Percentiles rank a stretch among this genome's conserved stretches.
Conservation (phyloP, 2,888 invertebrate genomes). For the Dryococelus australis region DNA sequence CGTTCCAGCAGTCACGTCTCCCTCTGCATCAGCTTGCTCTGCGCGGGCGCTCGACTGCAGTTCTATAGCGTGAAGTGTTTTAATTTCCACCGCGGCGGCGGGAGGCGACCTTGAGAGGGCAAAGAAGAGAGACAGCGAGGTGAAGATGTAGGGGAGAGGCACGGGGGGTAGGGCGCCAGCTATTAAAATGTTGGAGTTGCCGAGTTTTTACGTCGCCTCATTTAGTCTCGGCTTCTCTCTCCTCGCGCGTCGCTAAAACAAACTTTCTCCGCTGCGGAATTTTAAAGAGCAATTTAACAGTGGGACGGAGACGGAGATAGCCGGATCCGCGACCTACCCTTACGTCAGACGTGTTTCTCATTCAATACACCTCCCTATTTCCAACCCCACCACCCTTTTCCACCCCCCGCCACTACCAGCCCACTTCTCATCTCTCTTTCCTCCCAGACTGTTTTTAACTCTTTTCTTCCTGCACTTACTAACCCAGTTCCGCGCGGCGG, state of each 20-base stretch:
- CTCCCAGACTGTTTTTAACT: conserved; percentile 26
- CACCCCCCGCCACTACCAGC: background rate
- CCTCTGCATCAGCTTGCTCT: too few relatives aligned
- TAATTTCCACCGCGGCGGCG: background rate
- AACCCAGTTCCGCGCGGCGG: conserved; percentile 11
- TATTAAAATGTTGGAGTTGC: conserved; percentile 38
- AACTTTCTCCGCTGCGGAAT: conserved; percentile 45
- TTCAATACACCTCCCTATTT: conserved; percentile 26
- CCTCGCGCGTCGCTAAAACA: conserved; percentile 42
- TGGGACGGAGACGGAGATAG: conserved; percentile 33
- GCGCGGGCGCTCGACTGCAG: background rate
- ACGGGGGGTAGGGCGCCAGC: background rate
- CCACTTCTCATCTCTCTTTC: conserved; percentile 20
- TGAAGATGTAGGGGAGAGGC: background rate
- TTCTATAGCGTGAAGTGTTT: background rate
- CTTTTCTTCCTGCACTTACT: conserved; percentile 26
- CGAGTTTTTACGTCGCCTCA: conserved; percentile 44
- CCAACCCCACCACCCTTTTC: background rate
- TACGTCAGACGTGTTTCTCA: conserved; percentile 30
- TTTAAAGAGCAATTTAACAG: conserved; percentile 46
- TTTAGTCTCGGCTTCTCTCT: conserved; percentile 37
- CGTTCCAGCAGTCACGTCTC: too few relatives aligned
- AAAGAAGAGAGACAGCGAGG: conserved; percentile 21
- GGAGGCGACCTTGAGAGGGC: background rate
- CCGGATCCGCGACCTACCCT: conserved; percentile 24